phyloP scores from a whole-genome alignment of 2,113 vertebrate genomes.

The Macaca mulatta region DNA sequence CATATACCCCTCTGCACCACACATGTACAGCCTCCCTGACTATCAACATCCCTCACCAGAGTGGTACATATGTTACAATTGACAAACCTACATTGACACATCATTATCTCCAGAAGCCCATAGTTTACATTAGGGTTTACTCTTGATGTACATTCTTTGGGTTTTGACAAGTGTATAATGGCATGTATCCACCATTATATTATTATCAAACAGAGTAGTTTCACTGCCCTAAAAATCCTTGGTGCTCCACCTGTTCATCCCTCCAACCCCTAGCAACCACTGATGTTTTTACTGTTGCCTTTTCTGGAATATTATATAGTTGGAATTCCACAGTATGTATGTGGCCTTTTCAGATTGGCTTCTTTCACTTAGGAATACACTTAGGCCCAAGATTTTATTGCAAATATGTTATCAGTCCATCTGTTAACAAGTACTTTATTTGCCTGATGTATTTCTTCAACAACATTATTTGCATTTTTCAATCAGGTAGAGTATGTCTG shows the following conservation, averaged over 20 bases:
- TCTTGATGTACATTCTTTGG: neutral
- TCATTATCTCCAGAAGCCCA: neutral
- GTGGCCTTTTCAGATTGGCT: neutral
- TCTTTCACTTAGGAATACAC: neutral
- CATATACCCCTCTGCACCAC: neutral
- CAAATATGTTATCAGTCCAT: too few relatives aligned
- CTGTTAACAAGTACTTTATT: too few relatives aligned
- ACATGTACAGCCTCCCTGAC: too few relatives aligned
- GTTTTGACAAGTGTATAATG: neutral
- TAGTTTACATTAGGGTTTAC: neutral
- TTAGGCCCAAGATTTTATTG: too few relatives aligned
- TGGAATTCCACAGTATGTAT: neutral
- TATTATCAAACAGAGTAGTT: neutral
- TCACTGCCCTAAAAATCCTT: neutral
- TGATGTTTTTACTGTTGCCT: slow-evolving; percentile 24
- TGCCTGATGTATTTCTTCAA: too few relatives aligned
- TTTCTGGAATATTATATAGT: slow-evolving; percentile 4
- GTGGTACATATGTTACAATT: neutral
- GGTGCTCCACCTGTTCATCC: neutral
- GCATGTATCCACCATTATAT: neutral
- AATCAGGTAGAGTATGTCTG: too few relatives aligned
- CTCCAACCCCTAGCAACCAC: neutral
- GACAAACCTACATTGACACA: neutral
- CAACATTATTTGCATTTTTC: too few relatives aligned
- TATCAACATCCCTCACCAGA: neutral